Evolutionary conservation across 2,113 vertebrate species (phyloP), one percentile per base, ranked within the genome.

Genomic region (Oenanthe oenanthe): DNA sequence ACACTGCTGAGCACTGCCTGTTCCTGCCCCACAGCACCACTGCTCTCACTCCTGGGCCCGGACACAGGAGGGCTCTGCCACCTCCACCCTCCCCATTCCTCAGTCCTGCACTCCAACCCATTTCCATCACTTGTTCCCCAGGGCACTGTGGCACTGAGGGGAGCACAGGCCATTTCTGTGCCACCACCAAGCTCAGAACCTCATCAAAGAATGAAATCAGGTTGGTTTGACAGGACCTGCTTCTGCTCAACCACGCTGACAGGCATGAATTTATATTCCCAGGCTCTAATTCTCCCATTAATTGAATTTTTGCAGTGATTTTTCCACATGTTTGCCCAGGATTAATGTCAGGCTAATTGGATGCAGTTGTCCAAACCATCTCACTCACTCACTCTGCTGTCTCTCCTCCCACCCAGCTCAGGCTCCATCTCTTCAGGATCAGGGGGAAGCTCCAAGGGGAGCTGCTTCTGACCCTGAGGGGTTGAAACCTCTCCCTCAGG

Each of bases 321-420:
- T 93, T 91, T 81, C 89, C 80, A 91, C 92, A 47, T 51, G 1
- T 95, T 96, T 95, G 92, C 84, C 68, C 80, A 75, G 84, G 80
- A 95, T 91, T 91, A 89, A 92, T 62, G 95, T 94, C 95, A 92
- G 65, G 73, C 77, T 95, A 94, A 96, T 94, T 91, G 96, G 89
- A 81, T n/a, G 1, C 15, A 74, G 87, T 43, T 94, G 73, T 78
- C 84, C 75, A 4, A 95, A 57, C 72, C 91, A 72, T 48, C 58
- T 88, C 85, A 45, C 56, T 77, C 50, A n/a, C 51, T 81, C 60
- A 28, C 74, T 77, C 43, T 0, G 2, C 72, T 86, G 56, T 53
- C 51, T n/a, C 68, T 72, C 42, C 60, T 86, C 38, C 25, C 62
- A 19, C 47, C 48, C 7, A 0, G 32, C n/a, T 16, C 40, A 10